Evolutionary conservation across 2,888 invertebrate species (phyloP).

Genomic region (Lithosia quadra): DNA sequence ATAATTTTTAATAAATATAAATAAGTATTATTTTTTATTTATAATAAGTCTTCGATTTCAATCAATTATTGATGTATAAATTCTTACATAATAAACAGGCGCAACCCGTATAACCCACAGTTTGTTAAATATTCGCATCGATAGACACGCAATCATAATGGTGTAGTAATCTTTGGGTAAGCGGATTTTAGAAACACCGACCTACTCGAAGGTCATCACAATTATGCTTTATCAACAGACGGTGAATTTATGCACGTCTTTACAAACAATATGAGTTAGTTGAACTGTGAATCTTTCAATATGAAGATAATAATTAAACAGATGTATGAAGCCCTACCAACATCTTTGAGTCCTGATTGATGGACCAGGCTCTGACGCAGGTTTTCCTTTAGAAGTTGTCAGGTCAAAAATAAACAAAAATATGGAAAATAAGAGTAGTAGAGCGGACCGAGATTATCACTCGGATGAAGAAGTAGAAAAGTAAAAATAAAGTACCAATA

Average conservation of each 20-base stretch:
- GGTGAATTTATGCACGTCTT: neutral
- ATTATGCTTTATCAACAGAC: slow-evolving; percentile 15
- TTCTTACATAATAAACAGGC: neutral
- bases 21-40: too few species aligned
- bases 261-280: neutral
- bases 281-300: too few species aligned
- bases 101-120: neutral
- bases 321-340: too few species aligned
- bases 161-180: slow-evolving; percentile 9
- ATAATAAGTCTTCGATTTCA: neutral
- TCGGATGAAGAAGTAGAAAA: too few species aligned
- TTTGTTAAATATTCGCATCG: neutral
- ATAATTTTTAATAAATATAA: neutral
- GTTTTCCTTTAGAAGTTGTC: neutral
- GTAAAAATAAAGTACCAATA: too few species aligned
- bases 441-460: too few species aligned
- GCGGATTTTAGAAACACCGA: slow-evolving; percentile 11
- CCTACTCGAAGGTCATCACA: neutral
- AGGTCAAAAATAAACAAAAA: too few species aligned
- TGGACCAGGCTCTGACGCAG: too few species aligned
- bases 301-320: too few species aligned
- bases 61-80: neutral
- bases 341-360: too few species aligned
- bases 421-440: too few species aligned
- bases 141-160: neutral